Conservation (phyloP, 1,140 invertebrate genomes). For the Anoplophora glabripennis region DNA sequence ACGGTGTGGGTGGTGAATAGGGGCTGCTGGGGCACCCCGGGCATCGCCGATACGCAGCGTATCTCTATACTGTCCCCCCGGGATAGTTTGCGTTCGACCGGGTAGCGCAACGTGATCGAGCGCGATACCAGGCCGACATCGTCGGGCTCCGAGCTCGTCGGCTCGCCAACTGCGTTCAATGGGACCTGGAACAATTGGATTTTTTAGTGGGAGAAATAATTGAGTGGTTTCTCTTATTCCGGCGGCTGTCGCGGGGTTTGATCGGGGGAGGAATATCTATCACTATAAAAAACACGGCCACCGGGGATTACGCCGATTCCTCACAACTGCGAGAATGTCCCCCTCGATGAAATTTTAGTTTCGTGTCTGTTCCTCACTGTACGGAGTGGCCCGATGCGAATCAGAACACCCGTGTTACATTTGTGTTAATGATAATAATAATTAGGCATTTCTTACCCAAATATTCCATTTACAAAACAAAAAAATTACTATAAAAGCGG, state of each 20-base stretch:
- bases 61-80: conserved; percentile 27
- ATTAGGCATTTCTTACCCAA: too few species aligned
- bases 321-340: too few species aligned
- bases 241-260: background rate
- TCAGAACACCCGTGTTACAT: too few species aligned
- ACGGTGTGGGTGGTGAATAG: conserved; percentile 21
- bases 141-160: conserved; percentile 27
- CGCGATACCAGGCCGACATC: conserved; percentile 27
- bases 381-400: too few species aligned
- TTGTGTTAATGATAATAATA: too few species aligned
- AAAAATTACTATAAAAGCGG: too few species aligned
- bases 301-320: too few species aligned
- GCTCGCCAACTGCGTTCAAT: conserved; percentile 24
- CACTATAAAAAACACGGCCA: background rate
- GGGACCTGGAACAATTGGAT: conserved; percentile 20
- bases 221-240: background rate
- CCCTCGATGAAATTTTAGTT: too few species aligned
- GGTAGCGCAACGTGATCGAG: conserved; percentile 24
- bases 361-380: too few species aligned
- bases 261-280: background rate
- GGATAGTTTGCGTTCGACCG: conserved; percentile 26
- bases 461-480: too few species aligned
- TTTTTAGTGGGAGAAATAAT: background rate
- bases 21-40: conserved; percentile 27
- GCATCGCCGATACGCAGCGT: conserved; percentile 28